These are phyloP conservation scores for Philotrypesis tridentata DNA, from an alignment of 1,140 invertebrate species.

Conservation along the genomic window DNA sequence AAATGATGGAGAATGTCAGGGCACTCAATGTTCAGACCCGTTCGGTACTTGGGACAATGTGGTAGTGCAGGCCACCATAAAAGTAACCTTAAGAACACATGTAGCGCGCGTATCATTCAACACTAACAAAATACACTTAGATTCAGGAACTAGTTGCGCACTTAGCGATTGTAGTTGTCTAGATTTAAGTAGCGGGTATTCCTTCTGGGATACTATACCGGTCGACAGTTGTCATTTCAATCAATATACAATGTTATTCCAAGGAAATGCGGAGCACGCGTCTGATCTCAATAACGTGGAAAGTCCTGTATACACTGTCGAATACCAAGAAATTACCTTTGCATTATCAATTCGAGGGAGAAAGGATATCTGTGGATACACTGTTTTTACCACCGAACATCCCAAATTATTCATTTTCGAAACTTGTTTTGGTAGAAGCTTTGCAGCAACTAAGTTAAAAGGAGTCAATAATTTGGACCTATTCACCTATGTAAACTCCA, in stretches of 20 bases:
- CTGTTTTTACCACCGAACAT: neutral
- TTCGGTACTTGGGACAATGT: neutral
- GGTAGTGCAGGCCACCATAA: neutral
- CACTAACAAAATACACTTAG: too few species aligned
- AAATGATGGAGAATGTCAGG: too few species aligned
- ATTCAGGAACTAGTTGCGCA: too few species aligned
- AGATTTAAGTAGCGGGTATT: too few species aligned
- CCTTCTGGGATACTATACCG: too few species aligned
- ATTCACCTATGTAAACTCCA: conserved; percentile 50
- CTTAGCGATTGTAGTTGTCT: too few species aligned
- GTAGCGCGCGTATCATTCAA: neutral
- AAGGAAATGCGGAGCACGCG: too few species aligned
- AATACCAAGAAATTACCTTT: neutral
- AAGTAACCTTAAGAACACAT: neutral
- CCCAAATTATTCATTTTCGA: neutral
- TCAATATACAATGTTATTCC: too few species aligned
- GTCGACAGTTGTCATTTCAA: too few species aligned
- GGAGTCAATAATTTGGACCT: conserved; percentile 45
- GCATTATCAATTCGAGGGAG: neutral
- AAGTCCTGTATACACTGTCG: neutral
- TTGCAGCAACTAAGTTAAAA: neutral
- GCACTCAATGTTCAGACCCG: too few species aligned
- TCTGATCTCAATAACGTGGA: too few species aligned
- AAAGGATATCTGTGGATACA: too few species aligned
- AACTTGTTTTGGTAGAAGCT: neutral